Percentiles rank a stretch among this genome's conserved stretches.
Evolutionary conservation across 2,113 vertebrate species (phyloP).

Genomic region (Catharus fuscescens): DNA sequence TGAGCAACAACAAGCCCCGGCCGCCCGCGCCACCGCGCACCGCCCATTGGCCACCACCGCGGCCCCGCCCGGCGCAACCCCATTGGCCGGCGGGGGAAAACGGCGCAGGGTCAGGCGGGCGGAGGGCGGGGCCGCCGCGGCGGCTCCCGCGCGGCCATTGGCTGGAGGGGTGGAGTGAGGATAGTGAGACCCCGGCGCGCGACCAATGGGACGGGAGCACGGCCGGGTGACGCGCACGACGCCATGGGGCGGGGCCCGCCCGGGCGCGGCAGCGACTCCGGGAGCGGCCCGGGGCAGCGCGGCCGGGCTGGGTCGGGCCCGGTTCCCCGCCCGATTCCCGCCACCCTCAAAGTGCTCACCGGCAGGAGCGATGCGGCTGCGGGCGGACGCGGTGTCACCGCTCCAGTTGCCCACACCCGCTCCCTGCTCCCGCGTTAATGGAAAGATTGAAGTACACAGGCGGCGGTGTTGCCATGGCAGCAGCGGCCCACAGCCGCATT

Average conservation of each 20-base stretch:
- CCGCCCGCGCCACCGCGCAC: neutral
- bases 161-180: neutral
- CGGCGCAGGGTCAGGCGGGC: neutral
- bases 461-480: neutral
- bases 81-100: neutral
- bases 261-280: neutral
- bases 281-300: neutral
- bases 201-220: neutral
- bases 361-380: neutral
- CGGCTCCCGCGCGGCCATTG: no score
- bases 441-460: rapidly evolving
- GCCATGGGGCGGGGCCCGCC: neutral
- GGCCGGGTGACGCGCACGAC: neutral
- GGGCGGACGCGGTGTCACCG: no score
- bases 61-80: neutral
- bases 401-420: neutral
- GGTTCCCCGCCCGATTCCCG: no score
- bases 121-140: no score
- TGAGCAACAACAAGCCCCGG: neutral
- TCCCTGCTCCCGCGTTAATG: neutral
- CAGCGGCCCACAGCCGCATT: neutral
- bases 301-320: no score
- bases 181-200: neutral
- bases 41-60: neutral
- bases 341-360: neutral